Base-by-base conservation (phyloP, 2,113 vertebrate species). In the Tichodroma muraria region DNA sequence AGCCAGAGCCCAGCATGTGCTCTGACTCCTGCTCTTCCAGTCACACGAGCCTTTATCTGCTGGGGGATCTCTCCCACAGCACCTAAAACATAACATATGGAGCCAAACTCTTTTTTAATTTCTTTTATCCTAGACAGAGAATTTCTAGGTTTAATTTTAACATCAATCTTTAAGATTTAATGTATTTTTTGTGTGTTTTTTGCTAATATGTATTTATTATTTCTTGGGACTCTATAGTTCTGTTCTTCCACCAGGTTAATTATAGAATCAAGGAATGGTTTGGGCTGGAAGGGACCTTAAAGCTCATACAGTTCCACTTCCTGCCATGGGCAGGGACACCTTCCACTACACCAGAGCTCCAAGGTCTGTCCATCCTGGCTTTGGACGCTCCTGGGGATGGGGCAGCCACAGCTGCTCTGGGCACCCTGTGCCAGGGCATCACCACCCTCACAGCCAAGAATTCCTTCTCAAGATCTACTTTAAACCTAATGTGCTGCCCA, bases 21-120 rank as follows among this genome's bases (percentile, higher is more conserved):
- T 60, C 61, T 4, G 10, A 9, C 69, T 87, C 37, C 69, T 64
- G 18, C 65, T 71, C 60, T 15, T 25, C 25, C 69, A 27, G 19
- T 8, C 50, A 19, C 59, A 28, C 4, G 4, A n/a, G 52, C 38
- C 57, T 72, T 54, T 5, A 49, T 11, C 44, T 65, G 47, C 70
- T 44, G 33, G 6, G 28, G 47, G 10, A 57, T 31, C 44, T 45
- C 70, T 56, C 40, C 50, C 49, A 33, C 10, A n/a, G 28, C 35
- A 76, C 25, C 37, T 6, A 33, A 37, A 65, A 65, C 3, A 2
- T 1, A 75, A 35, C 13, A 50, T 0, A n/a, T 35, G 3, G 8
- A 72, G 2, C 1, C 50, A n/a, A 71, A 66, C 23, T 40, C 13
- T 33, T 30, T n/a, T 38, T 10, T 9, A 0, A 53, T 42, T 76